Percentiles rank a stretch among this genome's conserved stretches.
Evolutionary conservation across 2,113 vertebrate species (phyloP).

Genomic region (Oncorhynchus clarkii): DNA sequence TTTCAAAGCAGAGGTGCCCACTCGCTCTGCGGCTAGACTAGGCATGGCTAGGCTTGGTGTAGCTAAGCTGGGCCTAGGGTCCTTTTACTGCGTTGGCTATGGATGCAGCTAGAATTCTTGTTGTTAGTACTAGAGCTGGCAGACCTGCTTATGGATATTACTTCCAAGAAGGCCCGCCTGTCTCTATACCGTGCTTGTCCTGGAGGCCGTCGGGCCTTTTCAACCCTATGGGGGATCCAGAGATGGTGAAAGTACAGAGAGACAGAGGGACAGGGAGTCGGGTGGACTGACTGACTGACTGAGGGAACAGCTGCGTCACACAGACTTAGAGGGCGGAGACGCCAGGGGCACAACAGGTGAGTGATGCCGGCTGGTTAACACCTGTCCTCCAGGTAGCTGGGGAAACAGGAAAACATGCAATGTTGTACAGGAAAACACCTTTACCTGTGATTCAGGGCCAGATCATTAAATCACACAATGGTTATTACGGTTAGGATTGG

Average conservation of each 20-base stretch:
- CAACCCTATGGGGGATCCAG: neutral
- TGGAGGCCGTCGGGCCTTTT: neutral
- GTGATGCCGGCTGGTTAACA: constrained; percentile 45
- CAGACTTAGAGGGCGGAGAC: constrained; percentile 7
- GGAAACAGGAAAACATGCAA: neutral
- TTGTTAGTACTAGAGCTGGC: neutral
- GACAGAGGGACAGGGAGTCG: neutral
- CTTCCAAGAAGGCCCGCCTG: neutral
- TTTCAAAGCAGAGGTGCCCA: constrained; percentile 58
- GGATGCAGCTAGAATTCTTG: too few relatives aligned
- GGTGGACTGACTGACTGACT: neutral
- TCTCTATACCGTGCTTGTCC: neutral
- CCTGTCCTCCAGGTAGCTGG: constrained; percentile 1
- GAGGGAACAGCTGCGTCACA: neutral
- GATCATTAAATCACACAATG: too few relatives aligned
- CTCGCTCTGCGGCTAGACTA: constrained; percentile 10
- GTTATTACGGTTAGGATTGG: too few relatives aligned
- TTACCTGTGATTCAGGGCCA: too few relatives aligned
- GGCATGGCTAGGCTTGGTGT: neutral
- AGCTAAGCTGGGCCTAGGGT: too few relatives aligned
- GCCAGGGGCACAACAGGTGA: constrained; percentile 65
- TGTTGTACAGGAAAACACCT: neutral
- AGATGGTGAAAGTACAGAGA: neutral
- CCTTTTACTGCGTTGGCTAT: too few relatives aligned
- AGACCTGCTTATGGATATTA: neutral